Conservation (phyloP, 2,113 vertebrate genomes). For the Larimichthys crocea region DNA sequence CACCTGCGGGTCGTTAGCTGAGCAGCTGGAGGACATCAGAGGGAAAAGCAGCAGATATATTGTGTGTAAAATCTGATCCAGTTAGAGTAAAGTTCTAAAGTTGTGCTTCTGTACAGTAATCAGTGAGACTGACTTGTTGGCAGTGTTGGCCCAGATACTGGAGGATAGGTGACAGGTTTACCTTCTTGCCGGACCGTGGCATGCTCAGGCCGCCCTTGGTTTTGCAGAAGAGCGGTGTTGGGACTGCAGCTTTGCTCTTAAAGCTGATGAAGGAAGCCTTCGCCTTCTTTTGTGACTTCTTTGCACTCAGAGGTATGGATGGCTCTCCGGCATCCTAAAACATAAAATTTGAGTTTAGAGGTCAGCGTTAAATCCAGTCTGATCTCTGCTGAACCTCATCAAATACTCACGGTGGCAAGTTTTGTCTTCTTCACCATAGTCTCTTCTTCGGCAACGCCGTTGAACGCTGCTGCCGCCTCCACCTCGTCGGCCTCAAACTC, state of each 20-base stretch:
- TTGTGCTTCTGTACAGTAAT: too few relatives aligned
- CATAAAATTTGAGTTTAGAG: background rate
- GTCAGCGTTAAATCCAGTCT: background rate
- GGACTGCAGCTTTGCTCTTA: constrained; percentile 72
- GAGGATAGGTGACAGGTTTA: background rate
- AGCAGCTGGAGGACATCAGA: too few relatives aligned
- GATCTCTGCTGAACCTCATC: background rate
- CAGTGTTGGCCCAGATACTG: too few relatives aligned
- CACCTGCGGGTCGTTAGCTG: too few relatives aligned
- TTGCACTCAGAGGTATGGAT: background rate
- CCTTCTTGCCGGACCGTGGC: constrained; percentile 68
- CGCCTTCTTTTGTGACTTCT: constrained; percentile 53
- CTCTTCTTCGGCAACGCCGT: background rate
- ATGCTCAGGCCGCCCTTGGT: constrained; percentile 62
- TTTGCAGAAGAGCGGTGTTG: constrained; percentile 88
- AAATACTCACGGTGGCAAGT: constrained; percentile 54
- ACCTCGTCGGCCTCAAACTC: constrained; percentile 71
- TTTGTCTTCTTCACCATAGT: background rate
- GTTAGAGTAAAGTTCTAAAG: too few relatives aligned
- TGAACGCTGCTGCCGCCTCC: background rate
- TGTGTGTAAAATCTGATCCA: too few relatives aligned
- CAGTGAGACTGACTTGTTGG: too few relatives aligned
- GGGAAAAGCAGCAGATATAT: too few relatives aligned
- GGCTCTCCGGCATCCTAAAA: constrained; percentile 29
- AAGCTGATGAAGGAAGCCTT: constrained; percentile 84